Base-by-base conservation (phyloP, 2,888 invertebrate species). In the Terebella lapidaria region DNA sequence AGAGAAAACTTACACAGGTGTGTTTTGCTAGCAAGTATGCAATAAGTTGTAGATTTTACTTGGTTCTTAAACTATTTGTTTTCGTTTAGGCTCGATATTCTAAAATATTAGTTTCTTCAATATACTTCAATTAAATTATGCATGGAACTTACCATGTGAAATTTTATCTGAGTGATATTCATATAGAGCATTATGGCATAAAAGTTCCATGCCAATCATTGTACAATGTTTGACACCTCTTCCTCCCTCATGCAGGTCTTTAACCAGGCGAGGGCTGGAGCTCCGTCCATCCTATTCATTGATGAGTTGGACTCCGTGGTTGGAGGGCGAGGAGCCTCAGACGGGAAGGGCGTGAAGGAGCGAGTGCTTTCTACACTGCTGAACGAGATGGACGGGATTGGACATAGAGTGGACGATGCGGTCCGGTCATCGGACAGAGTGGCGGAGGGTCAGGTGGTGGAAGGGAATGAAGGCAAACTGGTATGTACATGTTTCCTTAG, bases 321-420 rank as follows among this genome's bases (percentile, higher is more conserved):
- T 24, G 81, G 81, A 4, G 77, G 75, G 53, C 69, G 82, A 28
- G 27, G 57, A 10, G 26, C 10, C n/a, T 26, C 70, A 1, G 72
- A 75, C 24, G 67, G 67, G 2, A n/a, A 49, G 2, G 84, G 84
- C 55, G 83, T 85, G 0, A 85, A 86, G 68, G 83, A 85, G 58
- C 82, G 86, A 56, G 84, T 87, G 46, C 75, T 87, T 25, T 85
- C 87, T 2, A 83, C 86, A 0, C 80, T 87, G 29, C 81, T 87
- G 4, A 86, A 85, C 51, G 86, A 87, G 79, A 86, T 87, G 85
- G 87, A 87, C 77, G 87, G 87, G 15, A 82, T 87, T 61, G 85
- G 85, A 29, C 67, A 72, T 3, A 58, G 67, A 35, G 56, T 74
- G 18, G 73, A 73, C 57, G 69, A 72, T 35, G n/a, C n/a, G 10